Base-by-base conservation (phyloP, 2,888 invertebrate genomes). In the Xestobium rufovillosum region DNA sequence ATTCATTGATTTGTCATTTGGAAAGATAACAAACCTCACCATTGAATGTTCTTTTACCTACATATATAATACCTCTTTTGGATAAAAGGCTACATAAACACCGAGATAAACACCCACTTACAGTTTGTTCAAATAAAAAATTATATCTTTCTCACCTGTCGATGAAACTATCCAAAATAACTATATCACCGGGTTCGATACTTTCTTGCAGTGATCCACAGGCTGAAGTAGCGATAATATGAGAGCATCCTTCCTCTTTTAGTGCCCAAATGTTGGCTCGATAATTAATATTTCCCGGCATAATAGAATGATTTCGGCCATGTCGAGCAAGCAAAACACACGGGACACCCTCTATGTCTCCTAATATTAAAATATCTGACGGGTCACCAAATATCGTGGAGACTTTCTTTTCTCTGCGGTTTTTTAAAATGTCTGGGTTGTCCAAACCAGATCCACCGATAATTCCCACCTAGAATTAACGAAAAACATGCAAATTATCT, bases 371-470 rank as follows among this genome's bases (percentile, higher is more conserved):
- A 15, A 71, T 73, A 66, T 88, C 89, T 0, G 90, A 83, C 0
- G 95, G 90, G 33, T 70, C 63, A 1, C 96, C 96, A 49, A 88
- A 45, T 67, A 66, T 87, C 0, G 92, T 95, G 1, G 63, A 68
- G 0, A 89, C 75, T 4, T 56, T 53, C 34, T 70, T 73, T 58
- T 83, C 82, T 2, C 64, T 64, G 4, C 79, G 75, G 49, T 81
- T 74, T 59, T 83, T 77, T 31, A 97, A 71, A 35, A 96, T 75
- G 39, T 77, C 71, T 0, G 91, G 87, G 63, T 95, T 81, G 56
- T 91, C 90, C 36, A 97, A 72, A 0, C 97, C 97, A 8, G 95
- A 86, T 0, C 98, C 98, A n/a, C 96, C 96, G 60, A 98, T 95
- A 36, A 98, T 94, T 31, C 96, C 97, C 57, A 98, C 79, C 90